Percentiles rank a stretch among this genome's conserved stretches.
Conservation (phyloP, 2,888 invertebrate species). For the Lasioglossum malachurum region DNA sequence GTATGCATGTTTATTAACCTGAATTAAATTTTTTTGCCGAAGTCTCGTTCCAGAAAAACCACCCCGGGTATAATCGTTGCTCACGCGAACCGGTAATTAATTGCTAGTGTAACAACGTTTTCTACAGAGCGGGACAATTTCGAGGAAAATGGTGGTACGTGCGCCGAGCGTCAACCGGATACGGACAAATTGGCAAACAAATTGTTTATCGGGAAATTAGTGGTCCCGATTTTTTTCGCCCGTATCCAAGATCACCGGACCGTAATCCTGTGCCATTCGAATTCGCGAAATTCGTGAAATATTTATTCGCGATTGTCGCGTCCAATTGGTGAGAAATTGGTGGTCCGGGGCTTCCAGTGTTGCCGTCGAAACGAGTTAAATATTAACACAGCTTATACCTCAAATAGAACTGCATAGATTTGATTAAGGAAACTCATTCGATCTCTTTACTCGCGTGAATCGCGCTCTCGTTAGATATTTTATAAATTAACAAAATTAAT, state of each 20-base stretch:
- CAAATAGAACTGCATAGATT: not conserved
- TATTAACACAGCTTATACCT: not conserved
- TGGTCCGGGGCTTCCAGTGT: not conserved
- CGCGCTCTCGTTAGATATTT: not conserved
- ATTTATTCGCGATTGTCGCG: slow-evolving; percentile 22
- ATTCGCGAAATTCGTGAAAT: slow-evolving; percentile 16
- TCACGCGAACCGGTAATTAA: slow-evolving; percentile 43
- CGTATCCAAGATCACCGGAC: slow-evolving; percentile 16
- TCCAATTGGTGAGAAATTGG: not conserved
- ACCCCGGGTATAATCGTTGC: not conserved
- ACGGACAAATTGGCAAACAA: slow-evolving; percentile 20
- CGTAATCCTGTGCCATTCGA: not conserved
- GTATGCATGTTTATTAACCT: not conserved
- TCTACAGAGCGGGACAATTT: slow-evolving; percentile 23
- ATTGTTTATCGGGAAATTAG: slow-evolving; percentile 52
- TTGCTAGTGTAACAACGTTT: slow-evolving; percentile 16
- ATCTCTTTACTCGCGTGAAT: not conserved
- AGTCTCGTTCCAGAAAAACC: slow-evolving; percentile 7
- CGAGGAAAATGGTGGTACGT: not conserved
- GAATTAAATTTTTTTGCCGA: slow-evolving; percentile 9
- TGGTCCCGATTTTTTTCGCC: slow-evolving; percentile 13
- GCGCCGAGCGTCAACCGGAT: not conserved
- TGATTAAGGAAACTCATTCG: not conserved
- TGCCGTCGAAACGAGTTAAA: not conserved
- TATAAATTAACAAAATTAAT: too few species aligned